Evolutionary conservation across 2,888 invertebrate genomes (phyloP).

Genomic region (Cylloceria caligata): DNA sequence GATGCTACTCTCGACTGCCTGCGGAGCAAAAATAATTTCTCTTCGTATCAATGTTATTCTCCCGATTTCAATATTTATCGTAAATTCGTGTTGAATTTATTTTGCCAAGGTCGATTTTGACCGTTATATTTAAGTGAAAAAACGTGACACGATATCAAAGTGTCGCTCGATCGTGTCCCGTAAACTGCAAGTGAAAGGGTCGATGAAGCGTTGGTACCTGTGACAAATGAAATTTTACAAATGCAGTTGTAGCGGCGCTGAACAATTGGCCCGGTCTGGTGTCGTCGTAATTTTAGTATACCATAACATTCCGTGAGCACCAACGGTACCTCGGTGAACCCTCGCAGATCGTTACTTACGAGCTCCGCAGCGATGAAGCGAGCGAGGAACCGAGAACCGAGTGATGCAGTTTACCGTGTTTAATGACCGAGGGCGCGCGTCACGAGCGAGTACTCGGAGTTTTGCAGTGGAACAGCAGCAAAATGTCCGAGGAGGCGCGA

Average conservation of each 20-base stretch:
- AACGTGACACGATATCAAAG: too few species aligned
- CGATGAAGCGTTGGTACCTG: neutral
- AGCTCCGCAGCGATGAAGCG: constrained; percentile 14
- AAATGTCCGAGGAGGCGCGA: constrained; percentile 44
- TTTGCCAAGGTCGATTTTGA: neutral
- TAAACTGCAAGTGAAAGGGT: constrained; percentile 5
- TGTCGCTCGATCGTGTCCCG: neutral
- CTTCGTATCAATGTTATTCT: too few species aligned
- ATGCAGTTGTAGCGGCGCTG: constrained; percentile 24
- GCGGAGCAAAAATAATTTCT: too few species aligned
- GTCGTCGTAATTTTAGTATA: constrained; percentile 6
- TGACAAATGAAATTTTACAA: constrained; percentile 40
- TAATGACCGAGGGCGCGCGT: constrained; percentile 58
- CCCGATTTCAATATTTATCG: too few species aligned
- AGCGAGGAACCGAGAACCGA: constrained; percentile 14
- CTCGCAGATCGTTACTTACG: constrained; percentile 55
- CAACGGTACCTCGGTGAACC: neutral
- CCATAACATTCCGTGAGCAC: constrained; percentile 23
- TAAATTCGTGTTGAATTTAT: neutral
- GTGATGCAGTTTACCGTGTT: constrained; percentile 46
- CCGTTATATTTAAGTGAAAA: neutral
- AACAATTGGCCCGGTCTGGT: constrained; percentile 37
- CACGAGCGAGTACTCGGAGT: constrained; percentile 61
- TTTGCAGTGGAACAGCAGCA: constrained; percentile 46
- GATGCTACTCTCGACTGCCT: too few species aligned